Conservation (phyloP, 1,140 invertebrate genomes). For the Sweltsa coloradensis region DNA sequence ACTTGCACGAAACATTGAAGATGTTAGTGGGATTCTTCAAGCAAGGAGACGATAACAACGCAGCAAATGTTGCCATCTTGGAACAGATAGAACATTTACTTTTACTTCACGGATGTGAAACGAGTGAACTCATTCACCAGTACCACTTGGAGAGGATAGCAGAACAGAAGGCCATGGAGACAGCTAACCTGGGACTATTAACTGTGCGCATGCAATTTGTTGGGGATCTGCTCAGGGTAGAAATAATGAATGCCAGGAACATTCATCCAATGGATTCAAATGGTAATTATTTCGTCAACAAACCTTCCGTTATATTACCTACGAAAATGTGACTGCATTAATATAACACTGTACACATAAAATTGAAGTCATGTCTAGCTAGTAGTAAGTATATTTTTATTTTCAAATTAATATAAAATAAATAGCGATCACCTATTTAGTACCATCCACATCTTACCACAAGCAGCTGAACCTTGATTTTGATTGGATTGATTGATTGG, state of each 20-base stretch:
- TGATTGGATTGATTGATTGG: too few relatives aligned
- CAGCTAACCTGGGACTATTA: constrained; percentile 51
- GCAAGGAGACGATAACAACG: constrained; percentile 31
- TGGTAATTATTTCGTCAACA: constrained; percentile 43
- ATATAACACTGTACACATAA: too few relatives aligned
- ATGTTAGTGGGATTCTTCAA: constrained; percentile 82
- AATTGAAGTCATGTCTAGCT: too few relatives aligned
- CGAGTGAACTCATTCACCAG: constrained; percentile 71
- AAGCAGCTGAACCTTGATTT: too few relatives aligned
- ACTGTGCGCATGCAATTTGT: constrained; percentile 55
- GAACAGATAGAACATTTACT: constrained; percentile 55
- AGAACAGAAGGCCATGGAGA: constrained; percentile 45
- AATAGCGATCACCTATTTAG: too few relatives aligned
- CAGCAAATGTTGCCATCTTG: constrained; percentile 25
- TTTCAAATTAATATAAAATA: too few relatives aligned
- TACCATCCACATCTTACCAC: too few relatives aligned
- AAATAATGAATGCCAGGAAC: constrained; percentile 82
- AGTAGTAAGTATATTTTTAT: too few relatives aligned
- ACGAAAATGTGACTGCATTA: too few relatives aligned
- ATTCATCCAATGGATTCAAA: constrained; percentile 77
- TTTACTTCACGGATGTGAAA: constrained; percentile 73
- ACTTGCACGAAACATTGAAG: constrained; percentile 72
- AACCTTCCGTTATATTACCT: too few relatives aligned
- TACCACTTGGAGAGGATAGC: constrained; percentile 40
- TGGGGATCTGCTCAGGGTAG: constrained; percentile 48